Percentiles rank a stretch among this genome's conserved stretches.
Conservation (phyloP, 2,113 vertebrate genomes). For the Abramis brama region DNA sequence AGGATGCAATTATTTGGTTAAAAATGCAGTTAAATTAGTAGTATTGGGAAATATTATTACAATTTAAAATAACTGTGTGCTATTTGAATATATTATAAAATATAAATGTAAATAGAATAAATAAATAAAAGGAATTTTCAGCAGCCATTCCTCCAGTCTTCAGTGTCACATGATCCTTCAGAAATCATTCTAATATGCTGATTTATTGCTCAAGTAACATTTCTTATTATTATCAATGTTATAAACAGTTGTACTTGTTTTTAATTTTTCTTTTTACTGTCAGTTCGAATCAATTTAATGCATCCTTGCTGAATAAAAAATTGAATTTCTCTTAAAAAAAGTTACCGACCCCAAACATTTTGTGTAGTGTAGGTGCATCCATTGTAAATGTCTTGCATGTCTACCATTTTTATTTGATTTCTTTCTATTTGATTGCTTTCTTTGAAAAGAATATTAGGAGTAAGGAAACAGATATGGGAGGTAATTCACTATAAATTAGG, state of each 20-base stretch:
- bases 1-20: not conserved
- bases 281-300: not conserved
- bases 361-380: not conserved
- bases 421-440: not conserved
- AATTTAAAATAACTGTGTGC: too few species aligned
- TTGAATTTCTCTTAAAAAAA: not conserved
- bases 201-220: not conserved
- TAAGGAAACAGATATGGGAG: conserved; percentile 29
- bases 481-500: conserved; percentile 28
- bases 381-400: not conserved
- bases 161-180: not conserved
- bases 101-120: too few species aligned
- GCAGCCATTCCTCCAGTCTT: not conserved
- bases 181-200: not conserved
- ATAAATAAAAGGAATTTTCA: not conserved
- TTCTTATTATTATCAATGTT: not conserved
- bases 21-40: too few species aligned
- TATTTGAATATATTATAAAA: too few species aligned
- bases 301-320: not conserved
- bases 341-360: not conserved
- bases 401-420: not conserved
- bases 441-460: conserved; percentile 48
- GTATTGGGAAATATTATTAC: too few species aligned
- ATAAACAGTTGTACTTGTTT: not conserved
- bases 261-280: not conserved